These are phyloP conservation scores for Merluccius polli DNA, from an alignment of 2,797 vertebrate species.

Conservation along the genomic window DNA sequence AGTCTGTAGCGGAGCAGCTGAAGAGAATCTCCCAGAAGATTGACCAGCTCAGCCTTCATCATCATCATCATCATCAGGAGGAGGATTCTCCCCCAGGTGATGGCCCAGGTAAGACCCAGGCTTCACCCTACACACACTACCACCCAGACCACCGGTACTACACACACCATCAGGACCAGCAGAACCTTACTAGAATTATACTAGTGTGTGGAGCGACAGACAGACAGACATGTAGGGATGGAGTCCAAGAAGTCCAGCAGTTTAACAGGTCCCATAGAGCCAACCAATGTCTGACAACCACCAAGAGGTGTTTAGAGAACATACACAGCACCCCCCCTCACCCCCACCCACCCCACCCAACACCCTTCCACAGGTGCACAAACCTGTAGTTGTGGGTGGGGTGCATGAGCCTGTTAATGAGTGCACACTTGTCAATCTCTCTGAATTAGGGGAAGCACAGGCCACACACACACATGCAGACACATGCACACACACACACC, in stretches of 20 bases:
- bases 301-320: not conserved
- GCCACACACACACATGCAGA: not conserved
- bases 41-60: conserved; percentile 49
- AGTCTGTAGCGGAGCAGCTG: conserved; percentile 58
- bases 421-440: not conserved
- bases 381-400: not conserved
- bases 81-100: not conserved
- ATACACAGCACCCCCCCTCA: not conserved
- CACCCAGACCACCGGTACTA: not conserved
- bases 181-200: no score
- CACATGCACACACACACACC: not conserved
- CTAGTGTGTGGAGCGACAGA: no score
- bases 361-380: not conserved
- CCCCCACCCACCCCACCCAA: not conserved
- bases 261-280: not conserved
- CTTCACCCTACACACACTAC: not conserved
- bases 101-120: not conserved
- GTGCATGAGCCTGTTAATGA: not conserved
- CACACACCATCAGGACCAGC: not conserved
- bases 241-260: not conserved
- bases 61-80: conserved; percentile 23
- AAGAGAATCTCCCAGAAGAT: conserved; percentile 61
- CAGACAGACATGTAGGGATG: not conserved
- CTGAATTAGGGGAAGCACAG: not conserved
- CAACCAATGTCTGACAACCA: not conserved